A percentile compares a stretch with the other conserved stretches of the same genome.
Conservation (phyloP, 2,797 vertebrate genomes). For the Sebastes taczanowskii region DNA sequence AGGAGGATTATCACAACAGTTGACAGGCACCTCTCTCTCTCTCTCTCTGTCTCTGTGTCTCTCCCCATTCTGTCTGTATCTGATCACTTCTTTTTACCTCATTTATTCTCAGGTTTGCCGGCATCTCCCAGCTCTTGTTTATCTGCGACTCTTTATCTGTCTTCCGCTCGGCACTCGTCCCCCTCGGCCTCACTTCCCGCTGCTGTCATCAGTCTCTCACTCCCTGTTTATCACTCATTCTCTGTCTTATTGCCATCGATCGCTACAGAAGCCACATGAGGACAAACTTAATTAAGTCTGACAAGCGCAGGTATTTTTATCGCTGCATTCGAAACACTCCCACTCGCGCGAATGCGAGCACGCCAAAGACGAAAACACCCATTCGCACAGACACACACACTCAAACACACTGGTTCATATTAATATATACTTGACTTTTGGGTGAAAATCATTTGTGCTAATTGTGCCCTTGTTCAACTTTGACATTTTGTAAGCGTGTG, state of each 20-base stretch:
- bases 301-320: constrained; percentile 73
- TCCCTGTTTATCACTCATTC: constrained; percentile 65
- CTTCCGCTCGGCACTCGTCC: constrained; percentile 16
- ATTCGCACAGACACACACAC: background rate
- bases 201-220: constrained; percentile 49
- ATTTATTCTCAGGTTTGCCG: constrained; percentile 12
- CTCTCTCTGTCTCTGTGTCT: background rate
- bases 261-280: constrained; percentile 49
- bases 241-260: constrained; percentile 62
- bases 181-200: constrained; percentile 39
- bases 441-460: constrained; percentile 19
- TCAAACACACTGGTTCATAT: background rate
- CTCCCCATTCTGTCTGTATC: background rate
- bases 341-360: background rate
- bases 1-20: constrained; percentile 49
- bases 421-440: constrained; percentile 5
- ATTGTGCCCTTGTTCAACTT: constrained; percentile 39
- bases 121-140: constrained; percentile 29
- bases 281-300: constrained; percentile 72
- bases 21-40: constrained; percentile 39
- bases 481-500: constrained; percentile 33
- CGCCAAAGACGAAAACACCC: background rate
- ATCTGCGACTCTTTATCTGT: constrained; percentile 46
- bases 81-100: constrained; percentile 16
- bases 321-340: constrained; percentile 20